Evolutionary conservation across 37 sponge, comb jelly and placozoan genomes (phyloP).

Genomic region (Mnemiopsis leidyi): DNA sequence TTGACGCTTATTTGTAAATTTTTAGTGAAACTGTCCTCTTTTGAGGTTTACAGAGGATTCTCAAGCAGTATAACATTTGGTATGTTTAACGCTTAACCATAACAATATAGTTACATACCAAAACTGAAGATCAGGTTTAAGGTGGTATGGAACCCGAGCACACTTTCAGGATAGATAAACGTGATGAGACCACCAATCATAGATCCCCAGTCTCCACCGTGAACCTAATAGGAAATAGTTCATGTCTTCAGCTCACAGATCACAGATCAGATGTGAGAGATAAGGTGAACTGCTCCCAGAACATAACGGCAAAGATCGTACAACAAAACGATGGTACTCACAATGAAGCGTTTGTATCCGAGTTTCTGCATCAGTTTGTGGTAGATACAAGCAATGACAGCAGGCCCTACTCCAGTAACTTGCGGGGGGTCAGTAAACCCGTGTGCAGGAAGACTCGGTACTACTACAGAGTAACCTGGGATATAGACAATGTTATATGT

Average conservation of each 20-base stretch:
- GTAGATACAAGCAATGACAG: slow-evolving; percentile 1
- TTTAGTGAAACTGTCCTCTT: too few species aligned
- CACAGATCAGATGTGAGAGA: not conserved
- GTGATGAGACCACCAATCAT: not conserved
- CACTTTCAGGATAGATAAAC: not conserved
- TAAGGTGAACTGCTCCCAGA: too few species aligned
- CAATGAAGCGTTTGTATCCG: not conserved
- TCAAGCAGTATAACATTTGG: too few species aligned
- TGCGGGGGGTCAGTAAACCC: not conserved
- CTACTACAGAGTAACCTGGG: slow-evolving; percentile 23
- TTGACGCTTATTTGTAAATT: too few species aligned
- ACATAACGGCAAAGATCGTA: too few species aligned
- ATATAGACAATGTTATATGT: not conserved
- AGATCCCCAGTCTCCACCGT: slow-evolving; percentile 28
- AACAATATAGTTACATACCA: not conserved
- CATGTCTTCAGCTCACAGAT: not conserved
- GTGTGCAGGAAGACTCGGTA: slow-evolving; percentile 21
- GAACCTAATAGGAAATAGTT: not conserved
- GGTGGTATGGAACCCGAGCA: not conserved
- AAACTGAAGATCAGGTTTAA: not conserved
- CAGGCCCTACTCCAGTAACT: not conserved
- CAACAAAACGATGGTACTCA: not conserved
- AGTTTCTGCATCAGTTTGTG: not conserved
- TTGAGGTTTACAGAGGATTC: too few species aligned
- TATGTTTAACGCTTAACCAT: too few species aligned